Evolutionary conservation across 2,113 vertebrate genomes (phyloP), one percentile per base, ranked within the genome.

Genomic region (Eubucco bourcierii): DNA sequence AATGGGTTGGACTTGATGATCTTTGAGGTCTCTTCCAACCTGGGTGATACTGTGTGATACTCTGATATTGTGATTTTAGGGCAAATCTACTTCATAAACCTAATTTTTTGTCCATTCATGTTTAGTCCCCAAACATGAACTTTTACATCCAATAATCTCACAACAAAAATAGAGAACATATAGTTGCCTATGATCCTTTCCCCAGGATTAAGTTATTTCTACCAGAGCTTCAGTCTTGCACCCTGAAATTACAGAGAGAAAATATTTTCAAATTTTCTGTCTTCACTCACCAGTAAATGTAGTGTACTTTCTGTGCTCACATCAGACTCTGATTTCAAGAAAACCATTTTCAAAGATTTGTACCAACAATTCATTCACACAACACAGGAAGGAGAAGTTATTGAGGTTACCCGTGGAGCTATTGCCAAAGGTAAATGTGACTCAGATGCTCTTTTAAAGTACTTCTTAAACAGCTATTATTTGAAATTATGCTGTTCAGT

Each of bases 121-220:
- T 95, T 91, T 73, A 94, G 74, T 95, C 86, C 65, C 41, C 70
- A 91, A 60, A 80, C 67, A 50, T 92, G 80, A 96, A 94, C 81
- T 72, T 87, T 92, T 94, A 5, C 44, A 66, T 87, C 76, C 90
- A 80, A 74, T 88, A 96, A 95, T 75, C 17, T 60, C 88, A 87
- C 58, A 84, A 60, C 33, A 75, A 90, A 94, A 77, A 84, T 12
- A 84, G 41, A 41, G 41, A 41, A 14, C 76, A 85, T 41, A 81
- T 41, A 80, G 24, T 68, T 88, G 75, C 52, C 60, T 97, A 86
- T 88, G 78, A 77, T 91, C 59, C 68, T 17, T 85, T 84, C 80
- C 82, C 76, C n/a, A 92, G 39, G 84, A 94, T 90, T 80, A 56
- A 88, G 29, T 33, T 71, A 72, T 88, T 93, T 84, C 83, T 85